Conservation (phyloP, 2,113 vertebrate species). For the Synchiropus splendidus region DNA sequence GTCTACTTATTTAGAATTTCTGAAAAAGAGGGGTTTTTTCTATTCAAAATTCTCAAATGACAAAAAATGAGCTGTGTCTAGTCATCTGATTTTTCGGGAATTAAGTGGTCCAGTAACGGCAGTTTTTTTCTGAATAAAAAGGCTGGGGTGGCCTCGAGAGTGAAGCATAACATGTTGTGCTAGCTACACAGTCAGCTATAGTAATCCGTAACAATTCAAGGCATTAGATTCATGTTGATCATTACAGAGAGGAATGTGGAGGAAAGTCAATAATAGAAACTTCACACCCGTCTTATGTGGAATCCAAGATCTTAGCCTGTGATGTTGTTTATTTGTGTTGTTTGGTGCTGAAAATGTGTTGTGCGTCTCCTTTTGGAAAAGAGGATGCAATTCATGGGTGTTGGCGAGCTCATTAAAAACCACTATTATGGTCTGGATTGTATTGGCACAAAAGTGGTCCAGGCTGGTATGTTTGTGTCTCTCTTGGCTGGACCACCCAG, state of each 20-base stretch:
- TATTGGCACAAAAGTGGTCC: conserved; percentile 29
- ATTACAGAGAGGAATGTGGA: conserved; percentile 24
- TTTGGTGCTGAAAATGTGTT: conserved; percentile 25
- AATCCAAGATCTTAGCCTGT: conserved; percentile 19
- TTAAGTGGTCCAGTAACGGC: too few relatives aligned
- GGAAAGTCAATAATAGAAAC: conserved; percentile 41
- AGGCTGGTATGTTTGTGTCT: conserved; percentile 27
- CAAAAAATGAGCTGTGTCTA: too few relatives aligned
- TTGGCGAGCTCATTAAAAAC: conserved; percentile 58
- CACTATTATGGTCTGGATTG: conserved; percentile 27
- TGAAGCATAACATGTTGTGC: too few relatives aligned
- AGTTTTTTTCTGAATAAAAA: too few relatives aligned
- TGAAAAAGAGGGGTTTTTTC: too few relatives aligned
- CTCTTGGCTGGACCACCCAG: conserved; percentile 52
- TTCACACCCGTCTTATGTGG: too few relatives aligned
- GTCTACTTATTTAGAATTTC: too few relatives aligned
- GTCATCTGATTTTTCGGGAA: too few relatives aligned
- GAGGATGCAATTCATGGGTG: conserved; percentile 21
- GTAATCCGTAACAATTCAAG: background rate
- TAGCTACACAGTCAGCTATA: too few relatives aligned
- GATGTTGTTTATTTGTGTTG: conserved; percentile 12
- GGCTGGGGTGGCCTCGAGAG: too few relatives aligned
- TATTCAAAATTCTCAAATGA: too few relatives aligned
- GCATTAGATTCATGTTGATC: conserved; percentile 38
- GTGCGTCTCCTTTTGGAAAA: conserved; percentile 27